These are phyloP conservation scores for Rattus rattus DNA, from an alignment of 2,113 vertebrate genomes.

Conservation along the genomic window DNA sequence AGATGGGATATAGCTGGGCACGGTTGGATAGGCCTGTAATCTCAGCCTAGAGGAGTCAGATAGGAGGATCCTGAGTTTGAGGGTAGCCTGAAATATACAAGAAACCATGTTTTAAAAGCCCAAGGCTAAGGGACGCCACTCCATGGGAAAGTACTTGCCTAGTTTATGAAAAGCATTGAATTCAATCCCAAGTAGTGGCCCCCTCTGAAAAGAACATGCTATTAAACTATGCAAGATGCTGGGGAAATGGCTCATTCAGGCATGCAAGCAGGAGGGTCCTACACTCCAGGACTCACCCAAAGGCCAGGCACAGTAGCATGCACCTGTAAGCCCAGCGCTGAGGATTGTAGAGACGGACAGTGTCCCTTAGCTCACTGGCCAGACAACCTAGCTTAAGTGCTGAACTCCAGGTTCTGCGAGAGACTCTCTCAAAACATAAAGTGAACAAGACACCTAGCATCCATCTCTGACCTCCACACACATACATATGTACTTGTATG, in stretches of 20 bases:
- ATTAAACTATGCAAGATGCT: conserved; percentile 17
- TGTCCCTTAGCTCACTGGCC: neutral
- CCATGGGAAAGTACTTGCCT: neutral
- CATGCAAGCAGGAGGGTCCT: no score
- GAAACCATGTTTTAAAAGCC: neutral
- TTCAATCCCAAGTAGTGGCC: no score
- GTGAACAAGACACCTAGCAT: neutral
- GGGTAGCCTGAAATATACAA: neutral
- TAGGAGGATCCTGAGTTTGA: neutral
- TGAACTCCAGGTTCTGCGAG: neutral
- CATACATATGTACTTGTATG: neutral
- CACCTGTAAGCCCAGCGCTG: neutral
- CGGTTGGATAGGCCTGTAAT: neutral
- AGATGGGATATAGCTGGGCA: neutral
- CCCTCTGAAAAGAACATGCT: neutral
- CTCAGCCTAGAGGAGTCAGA: neutral
- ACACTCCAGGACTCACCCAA: neutral
- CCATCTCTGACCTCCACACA: neutral
- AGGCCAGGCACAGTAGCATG: neutral
- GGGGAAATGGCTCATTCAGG: neutral
- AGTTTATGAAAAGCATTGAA: neutral
- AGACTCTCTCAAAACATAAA: neutral
- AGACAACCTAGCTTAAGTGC: neutral
- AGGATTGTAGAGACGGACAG: neutral
- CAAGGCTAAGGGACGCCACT: neutral